Evolutionary conservation across 2,113 vertebrate species (phyloP), one percentile per base, ranked within the genome.

Genomic region (Thalassoma bifasciatum): DNA sequence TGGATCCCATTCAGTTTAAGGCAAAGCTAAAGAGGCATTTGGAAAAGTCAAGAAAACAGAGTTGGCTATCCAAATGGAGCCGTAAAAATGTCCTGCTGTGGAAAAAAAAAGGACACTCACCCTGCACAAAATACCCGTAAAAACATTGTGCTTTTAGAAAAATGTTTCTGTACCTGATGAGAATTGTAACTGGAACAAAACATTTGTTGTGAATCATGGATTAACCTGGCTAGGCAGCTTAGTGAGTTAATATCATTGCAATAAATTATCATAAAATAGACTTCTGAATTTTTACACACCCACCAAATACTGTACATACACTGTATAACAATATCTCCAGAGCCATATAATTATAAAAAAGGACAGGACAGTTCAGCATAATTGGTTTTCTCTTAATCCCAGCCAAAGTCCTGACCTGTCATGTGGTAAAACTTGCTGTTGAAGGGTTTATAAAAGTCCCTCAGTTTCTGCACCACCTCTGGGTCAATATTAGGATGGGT

Each of bases 221-320:
- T 92, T 90, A 86, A 93, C 84, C 94, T 57, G 88, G 92, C 94
- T 93, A 97, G 95, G 95, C 96, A 97, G 92, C 95, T 95, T 93
- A 95, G 96, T 96, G 95, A 96, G 94, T 96, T 95, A 95, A 96
- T 95, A 95, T 95, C 94, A 95, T 93, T 95, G 83, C 95, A 98
- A 99, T 99, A 98, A 99, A 98, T 99, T 97, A 98, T 96, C 94
- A 98, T 98, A 98, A 98, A 99, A 98, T 98, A 98, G 93, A 98
- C 95, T 94, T 98, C 94, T 98, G 94, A 95, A 95, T 92, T 96
- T 96, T 96, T 96, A 96, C 95, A 97, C 93, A 96, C 93, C 93
- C 94, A 85, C 64, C 83, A 91, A 88, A 90, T 89, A 91, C 83
- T 90, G 72, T 89, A 90, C 87, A 91, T 73, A 88, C 61, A 87